A percentile compares a stretch with the other conserved stretches of the same genome.
Evolutionary conservation across 2,113 vertebrate species (phyloP).

Genomic region (Arvicanthis niloticus): DNA sequence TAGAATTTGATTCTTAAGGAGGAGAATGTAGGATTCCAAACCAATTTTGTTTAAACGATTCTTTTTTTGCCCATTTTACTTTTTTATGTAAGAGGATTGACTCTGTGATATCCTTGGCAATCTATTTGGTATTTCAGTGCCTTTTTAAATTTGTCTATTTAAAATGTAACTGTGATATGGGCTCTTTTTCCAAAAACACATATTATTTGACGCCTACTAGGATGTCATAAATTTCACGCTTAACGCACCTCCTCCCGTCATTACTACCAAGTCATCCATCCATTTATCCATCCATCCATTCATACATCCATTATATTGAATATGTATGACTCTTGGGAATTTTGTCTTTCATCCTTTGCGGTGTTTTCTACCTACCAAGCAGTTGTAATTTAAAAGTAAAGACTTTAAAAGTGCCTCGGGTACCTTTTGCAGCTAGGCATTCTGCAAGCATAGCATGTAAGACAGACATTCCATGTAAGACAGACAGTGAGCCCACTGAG

Average conservation of each 20-base stretch:
- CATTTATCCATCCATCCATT: neutral
- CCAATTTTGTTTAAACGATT: slow-evolving; percentile 30
- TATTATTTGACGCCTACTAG: neutral
- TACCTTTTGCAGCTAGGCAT: neutral
- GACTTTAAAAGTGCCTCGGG: neutral
- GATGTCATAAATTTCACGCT: slow-evolving; percentile 36
- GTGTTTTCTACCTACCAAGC: neutral
- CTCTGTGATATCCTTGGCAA: slow-evolving; percentile 1
- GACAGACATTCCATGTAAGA: neutral
- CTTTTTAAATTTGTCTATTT: neutral
- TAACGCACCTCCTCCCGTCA: rapidly evolving
- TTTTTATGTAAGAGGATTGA: slow-evolving; percentile 41
- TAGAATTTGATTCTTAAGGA: slow-evolving; percentile 50
- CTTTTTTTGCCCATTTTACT: slow-evolving; percentile 57
- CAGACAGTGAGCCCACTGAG: neutral
- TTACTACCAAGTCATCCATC: neutral
- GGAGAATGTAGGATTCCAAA: slow-evolving; percentile 19
- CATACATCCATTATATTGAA: neutral
- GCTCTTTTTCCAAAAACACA: slow-evolving; percentile 23
- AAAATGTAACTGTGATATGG: neutral
- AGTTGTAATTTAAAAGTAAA: neutral
- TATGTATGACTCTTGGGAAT: slow-evolving; percentile 7
- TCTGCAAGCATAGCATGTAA: neutral
- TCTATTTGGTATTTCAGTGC: slow-evolving; percentile 55
- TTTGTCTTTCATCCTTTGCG: slow-evolving; percentile 28